These are phyloP conservation scores for Dipus sagitta DNA, from an alignment of 2,797 vertebrate genomes.

Conservation along the genomic window DNA sequence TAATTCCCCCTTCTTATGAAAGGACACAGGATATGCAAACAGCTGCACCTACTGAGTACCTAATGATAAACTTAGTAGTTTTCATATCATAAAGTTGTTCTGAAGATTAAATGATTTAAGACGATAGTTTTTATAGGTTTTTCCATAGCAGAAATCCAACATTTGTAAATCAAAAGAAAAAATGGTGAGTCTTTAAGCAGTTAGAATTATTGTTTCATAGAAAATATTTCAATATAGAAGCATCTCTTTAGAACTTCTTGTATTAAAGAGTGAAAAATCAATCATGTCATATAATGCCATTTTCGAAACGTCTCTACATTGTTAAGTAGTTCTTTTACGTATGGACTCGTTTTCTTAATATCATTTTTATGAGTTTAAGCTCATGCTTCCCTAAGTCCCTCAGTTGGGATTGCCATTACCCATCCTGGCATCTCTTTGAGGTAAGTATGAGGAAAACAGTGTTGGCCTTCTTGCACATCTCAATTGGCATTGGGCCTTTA, in stretches of 20 bases:
- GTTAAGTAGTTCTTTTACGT: conserved; percentile 50
- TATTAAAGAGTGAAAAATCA: conserved; percentile 37
- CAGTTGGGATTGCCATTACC: background rate
- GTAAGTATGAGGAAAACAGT: conserved; percentile 37
- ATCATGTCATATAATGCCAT: conserved; percentile 7
- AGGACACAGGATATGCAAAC: background rate
- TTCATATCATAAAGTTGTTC: conserved; percentile 24
- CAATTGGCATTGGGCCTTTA: background rate
- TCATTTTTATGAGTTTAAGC: conserved; percentile 24
- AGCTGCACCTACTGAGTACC: conserved; percentile 24
- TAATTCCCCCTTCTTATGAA: conserved; percentile 38
- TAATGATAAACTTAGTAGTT: conserved; percentile 33
- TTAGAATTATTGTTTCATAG: conserved; percentile 42
- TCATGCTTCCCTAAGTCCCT: conserved; percentile 26
- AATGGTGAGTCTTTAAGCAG: conserved; percentile 15
- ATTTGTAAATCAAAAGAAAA: background rate
- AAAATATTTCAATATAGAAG: conserved; percentile 19
- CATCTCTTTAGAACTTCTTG: conserved; percentile 26
- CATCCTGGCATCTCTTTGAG: conserved; percentile 26
- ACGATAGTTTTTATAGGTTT: conserved; percentile 6
- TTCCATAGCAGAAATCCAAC: background rate
- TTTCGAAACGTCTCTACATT: conserved; percentile 39
- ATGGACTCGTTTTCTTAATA: conserved; percentile 42
- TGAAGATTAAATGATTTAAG: conserved; percentile 60
- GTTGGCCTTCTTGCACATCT: background rate